Base-by-base conservation (phyloP, 2,888 invertebrate genomes). In the Pristionchus maxplancki region DNA sequence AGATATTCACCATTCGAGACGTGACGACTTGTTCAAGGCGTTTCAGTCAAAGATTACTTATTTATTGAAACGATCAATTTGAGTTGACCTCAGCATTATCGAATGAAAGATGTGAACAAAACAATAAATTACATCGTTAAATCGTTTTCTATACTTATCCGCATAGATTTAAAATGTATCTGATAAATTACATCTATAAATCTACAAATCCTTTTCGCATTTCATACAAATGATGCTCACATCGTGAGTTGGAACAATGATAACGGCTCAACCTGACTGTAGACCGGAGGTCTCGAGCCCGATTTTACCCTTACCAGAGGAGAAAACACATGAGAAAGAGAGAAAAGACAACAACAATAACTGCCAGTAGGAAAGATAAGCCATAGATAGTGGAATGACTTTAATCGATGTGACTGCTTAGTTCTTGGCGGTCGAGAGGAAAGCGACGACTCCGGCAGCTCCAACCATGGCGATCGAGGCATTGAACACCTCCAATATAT, bases 401-500 rank as follows among this genome's bases (percentile, higher is more conserved):
- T 64, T 1, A 8, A 15, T 64, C 5, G 20, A 64, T 64, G 40
- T 37, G 34, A 83, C 48, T 74, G 31, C 81, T 89, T 89, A 93
- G 89, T 93, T 91, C 90, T 97, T 96, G 95, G 97, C 97, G 87
- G 98, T 98, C n/a, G 99, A 99, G 93, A 99, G 96, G 89, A 99
- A 96, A 74, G 98, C 98, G 93, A 99, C 96, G 28, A 98, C 96
- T 90, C 98, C 98, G 89, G 98, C 97, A 24, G 98, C 97, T 84
- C 96, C 96, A 53, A 97, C 97, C 91, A 99, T 97, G 2, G 98
- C 98, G 89, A 98, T 96, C 87, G 97, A 96, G 95, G 99, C 99
- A 95, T 99, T 99, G 92, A 98, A 96, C 91, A 97, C 37, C 87
- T 87, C 3, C 24, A 87, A 53, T 3, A 9, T 0, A 78, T 78